A percentile compares a stretch with the other conserved stretches of the same genome.
phyloP scores from a whole-genome alignment of 2,113 vertebrate species.

The Calidris pugnax region DNA sequence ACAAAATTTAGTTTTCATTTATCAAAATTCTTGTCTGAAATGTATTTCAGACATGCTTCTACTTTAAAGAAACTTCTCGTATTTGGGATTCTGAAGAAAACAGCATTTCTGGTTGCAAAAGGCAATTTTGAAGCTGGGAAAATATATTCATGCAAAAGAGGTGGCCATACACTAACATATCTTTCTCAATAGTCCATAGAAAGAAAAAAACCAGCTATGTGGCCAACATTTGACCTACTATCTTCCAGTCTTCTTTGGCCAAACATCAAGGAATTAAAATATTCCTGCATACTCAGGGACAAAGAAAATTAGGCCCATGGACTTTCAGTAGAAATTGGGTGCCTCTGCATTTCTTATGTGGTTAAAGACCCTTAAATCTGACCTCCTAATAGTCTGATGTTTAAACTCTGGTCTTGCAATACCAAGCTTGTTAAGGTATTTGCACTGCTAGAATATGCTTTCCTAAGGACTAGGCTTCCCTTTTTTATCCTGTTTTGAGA shows the following conservation, averaged over 20 bases:
- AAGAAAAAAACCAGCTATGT: accelerated
- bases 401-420: not conserved
- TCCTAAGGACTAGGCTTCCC: not conserved
- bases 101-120: not conserved
- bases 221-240: not conserved
- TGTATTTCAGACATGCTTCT: not conserved
- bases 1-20: not conserved
- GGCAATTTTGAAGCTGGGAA: not conserved
- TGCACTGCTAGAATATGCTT: not conserved
- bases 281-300: not conserved
- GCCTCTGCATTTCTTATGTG: not conserved
- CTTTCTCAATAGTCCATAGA: not conserved
- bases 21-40: not conserved
- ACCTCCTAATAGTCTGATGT: not conserved
- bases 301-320: not conserved
- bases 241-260: not conserved
- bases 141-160: not conserved
- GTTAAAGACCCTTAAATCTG: not conserved
- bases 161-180: accelerated
- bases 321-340: not conserved
- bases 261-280: not conserved
- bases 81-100: not conserved
- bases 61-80: not conserved
- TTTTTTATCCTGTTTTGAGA: not conserved
- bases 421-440: not conserved